Evolutionary conservation across 2,113 vertebrate species (phyloP), one percentile per base, ranked within the genome.

Genomic region (Hydrolagus affinis): DNA sequence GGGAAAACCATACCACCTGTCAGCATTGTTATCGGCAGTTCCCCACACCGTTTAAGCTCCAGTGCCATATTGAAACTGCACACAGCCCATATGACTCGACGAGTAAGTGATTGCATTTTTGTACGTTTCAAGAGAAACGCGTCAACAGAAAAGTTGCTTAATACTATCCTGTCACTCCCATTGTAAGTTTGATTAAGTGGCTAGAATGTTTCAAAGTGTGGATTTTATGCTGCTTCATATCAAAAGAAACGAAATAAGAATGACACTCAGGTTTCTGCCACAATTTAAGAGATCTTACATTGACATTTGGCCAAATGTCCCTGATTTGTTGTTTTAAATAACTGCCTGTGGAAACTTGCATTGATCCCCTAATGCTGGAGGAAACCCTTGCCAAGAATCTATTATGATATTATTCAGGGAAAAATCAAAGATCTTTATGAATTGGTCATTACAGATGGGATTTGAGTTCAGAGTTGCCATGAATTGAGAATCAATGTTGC

Each of bases 11-110:
- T 92, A 99, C 97, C 74, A 99, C 97, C 21, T 99, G 97, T 89
- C 97, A 99, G 89, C 98, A 99, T 90, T 99, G 98, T 89, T 98
- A 97, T 90, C 93, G 98, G 0, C 97, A 98, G 91, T 99, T 98
- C 88, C 93, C 95, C 87, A 99, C 98, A 3, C 98, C 97, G 0
- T 99, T 98, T 88, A 97, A 99, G 90, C 94, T 99, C 89, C 98
- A 99, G 92, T 99, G 97, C 90, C 98, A 99, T 92, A 97, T 99
- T 0, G 97, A 99, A 91, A 98, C 96, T 1, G 96, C 97, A 17
- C 98, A 99, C 90, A 98, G 96, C 0, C 95, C 92, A 0, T 95
- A 96, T 0, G 97, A 98, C 87, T 98, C 96, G 8, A 95, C 96
- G 85, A 98, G 98, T 99, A 94, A 89, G 95, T 91, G 78, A 0